Evolutionary conservation across 2,797 vertebrate genomes (phyloP).

Genomic region (Benthosema pterotum): DNA sequence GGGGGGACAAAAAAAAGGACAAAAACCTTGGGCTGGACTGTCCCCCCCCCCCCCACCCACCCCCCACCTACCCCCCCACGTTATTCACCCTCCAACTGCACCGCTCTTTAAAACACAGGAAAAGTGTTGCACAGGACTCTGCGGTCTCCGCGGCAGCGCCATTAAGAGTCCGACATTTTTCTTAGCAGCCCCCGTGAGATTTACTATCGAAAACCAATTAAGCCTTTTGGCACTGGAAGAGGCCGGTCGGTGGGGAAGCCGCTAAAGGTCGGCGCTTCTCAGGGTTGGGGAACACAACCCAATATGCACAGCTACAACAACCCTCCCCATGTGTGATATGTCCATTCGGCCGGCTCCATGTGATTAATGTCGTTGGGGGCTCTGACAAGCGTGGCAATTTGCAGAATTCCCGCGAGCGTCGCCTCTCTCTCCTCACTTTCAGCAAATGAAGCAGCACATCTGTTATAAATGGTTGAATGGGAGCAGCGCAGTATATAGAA

Average conservation of each 20-base stretch:
- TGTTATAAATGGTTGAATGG: slow-evolving; percentile 29
- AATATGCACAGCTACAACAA: neutral
- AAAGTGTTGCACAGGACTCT: slow-evolving; percentile 48
- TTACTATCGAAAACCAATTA: slow-evolving; percentile 76
- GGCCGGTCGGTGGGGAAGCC: neutral
- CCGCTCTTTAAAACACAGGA: slow-evolving; percentile 24
- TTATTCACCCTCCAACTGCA: slow-evolving; percentile 15
- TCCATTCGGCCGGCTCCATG: neutral
- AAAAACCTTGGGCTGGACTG: neutral
- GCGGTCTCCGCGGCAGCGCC: slow-evolving; percentile 57
- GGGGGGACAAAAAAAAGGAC: slow-evolving; percentile 16
- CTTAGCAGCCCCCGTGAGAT: slow-evolving; percentile 55
- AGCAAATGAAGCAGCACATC: slow-evolving; percentile 4
- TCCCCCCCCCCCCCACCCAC: slow-evolving; percentile 13
- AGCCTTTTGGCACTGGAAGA: slow-evolving; percentile 28
- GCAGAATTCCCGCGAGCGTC: slow-evolving; percentile 1
- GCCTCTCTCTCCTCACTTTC: neutral
- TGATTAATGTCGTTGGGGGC: neutral
- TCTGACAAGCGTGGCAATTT: neutral
- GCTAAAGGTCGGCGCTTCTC: slow-evolving; percentile 16
- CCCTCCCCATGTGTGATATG: neutral
- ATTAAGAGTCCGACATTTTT: slow-evolving; percentile 51
- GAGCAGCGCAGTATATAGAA: slow-evolving; percentile 23
- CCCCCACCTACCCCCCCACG: slow-evolving; percentile 11
- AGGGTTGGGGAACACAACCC: neutral